A percentile compares a stretch with the other conserved stretches of the same genome.
phyloP scores from a whole-genome alignment of 2,888 invertebrate genomes.

The Aspidapion aeneum region DNA sequence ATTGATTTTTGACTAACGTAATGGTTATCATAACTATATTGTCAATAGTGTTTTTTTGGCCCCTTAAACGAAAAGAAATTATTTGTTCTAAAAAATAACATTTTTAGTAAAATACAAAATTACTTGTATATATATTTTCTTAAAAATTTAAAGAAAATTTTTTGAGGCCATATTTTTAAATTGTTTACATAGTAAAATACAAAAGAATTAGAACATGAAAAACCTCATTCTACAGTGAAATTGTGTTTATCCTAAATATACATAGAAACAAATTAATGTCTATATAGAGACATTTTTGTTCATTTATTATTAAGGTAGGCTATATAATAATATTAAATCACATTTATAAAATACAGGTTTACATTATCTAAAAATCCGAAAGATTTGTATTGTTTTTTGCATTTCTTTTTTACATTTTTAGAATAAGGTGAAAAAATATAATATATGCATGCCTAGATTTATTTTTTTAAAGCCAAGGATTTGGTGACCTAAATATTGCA shows the following conservation, averaged over 20 bases:
- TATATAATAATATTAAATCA: too few relatives aligned
- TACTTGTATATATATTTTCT: background rate
- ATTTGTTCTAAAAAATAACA: background rate
- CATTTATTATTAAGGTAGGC: too few relatives aligned
- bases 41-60: slow-evolving; percentile 22
- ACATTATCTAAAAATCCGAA: too few relatives aligned
- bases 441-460: too few relatives aligned
- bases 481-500: too few relatives aligned
- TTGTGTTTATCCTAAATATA: background rate
- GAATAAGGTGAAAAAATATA: too few relatives aligned
- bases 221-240: background rate
- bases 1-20: slow-evolving; percentile 22
- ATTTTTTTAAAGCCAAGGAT: too few relatives aligned
- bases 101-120: background rate
- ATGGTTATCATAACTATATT: slow-evolving; percentile 21
- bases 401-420: too few relatives aligned
- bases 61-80: slow-evolving; percentile 12
- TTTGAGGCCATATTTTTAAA: background rate
- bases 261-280: too few relatives aligned
- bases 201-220: background rate
- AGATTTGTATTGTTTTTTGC: too few relatives aligned
- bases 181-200: background rate
- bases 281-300: too few relatives aligned
- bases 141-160: background rate
- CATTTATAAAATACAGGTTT: too few relatives aligned